These are phyloP conservation scores for Antennarius maculatus DNA, from an alignment of 2,797 vertebrate species.

Conservation along the genomic window DNA sequence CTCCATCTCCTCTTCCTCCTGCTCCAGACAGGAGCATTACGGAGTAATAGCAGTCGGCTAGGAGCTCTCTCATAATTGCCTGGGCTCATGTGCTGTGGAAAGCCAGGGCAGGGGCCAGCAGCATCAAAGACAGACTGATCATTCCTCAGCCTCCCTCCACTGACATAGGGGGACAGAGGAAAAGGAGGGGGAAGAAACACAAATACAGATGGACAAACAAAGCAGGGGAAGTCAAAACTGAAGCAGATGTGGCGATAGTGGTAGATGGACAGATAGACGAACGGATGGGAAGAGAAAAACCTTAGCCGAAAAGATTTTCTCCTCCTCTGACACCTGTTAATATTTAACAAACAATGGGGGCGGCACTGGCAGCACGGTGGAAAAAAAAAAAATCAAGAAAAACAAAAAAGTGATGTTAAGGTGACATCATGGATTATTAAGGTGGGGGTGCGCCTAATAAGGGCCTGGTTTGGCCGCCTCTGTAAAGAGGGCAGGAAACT, in stretches of 20 bases:
- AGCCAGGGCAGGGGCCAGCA: conserved; percentile 73
- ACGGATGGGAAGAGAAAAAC: conserved; percentile 46
- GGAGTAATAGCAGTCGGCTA: conserved; percentile 71
- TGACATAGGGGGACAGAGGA: conserved; percentile 37
- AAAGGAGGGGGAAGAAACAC: conserved; percentile 58
- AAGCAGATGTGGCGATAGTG: conserved; percentile 80
- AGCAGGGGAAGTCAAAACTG: conserved; percentile 73
- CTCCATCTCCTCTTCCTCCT: conserved; percentile 47
- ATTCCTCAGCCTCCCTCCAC: conserved; percentile 69
- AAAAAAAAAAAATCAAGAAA: conserved; percentile 45
- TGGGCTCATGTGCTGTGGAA: conserved; percentile 75
- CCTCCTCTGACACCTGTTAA: conserved; percentile 71
- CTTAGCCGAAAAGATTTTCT: conserved; percentile 9
- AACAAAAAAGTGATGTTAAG: conserved; percentile 61
- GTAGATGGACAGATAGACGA: conserved; percentile 59
- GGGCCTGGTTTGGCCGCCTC: conserved; percentile 62
- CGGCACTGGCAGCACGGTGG: conserved; percentile 32
- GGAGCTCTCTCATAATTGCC: conserved; percentile 75
- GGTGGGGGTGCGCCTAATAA: conserved; percentile 75
- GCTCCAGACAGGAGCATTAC: conserved; percentile 64
- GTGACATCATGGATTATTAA: conserved; percentile 83
- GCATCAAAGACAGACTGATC: conserved; percentile 80
- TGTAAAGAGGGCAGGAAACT: conserved; percentile 79
- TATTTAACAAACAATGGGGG: conserved; percentile 77
- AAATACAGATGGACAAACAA: conserved; percentile 82